Evolutionary conservation across 2,113 vertebrate genomes (phyloP), one percentile per base, ranked within the genome.

Genomic region (Sorex araneus): DNA sequence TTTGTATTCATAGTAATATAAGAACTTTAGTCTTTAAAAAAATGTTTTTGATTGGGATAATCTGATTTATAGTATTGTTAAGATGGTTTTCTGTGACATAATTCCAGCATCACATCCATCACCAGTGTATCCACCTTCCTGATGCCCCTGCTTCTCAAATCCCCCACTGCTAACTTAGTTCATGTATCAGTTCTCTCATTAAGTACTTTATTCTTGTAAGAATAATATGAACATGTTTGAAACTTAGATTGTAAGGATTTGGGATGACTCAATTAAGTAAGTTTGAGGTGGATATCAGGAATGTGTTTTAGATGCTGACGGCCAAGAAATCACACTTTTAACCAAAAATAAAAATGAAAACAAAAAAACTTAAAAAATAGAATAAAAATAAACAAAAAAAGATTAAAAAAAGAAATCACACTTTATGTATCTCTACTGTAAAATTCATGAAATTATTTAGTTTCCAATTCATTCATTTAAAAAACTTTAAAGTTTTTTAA

Each of bases 401-500:
- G n/a, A n/a, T n/a, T n/a, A n/a, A n/a, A n/a, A n/a, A n/a, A 1
- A 50, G 16, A 28, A 76, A 40, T 27, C 32, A 43, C 28, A 50
- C 60, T 82, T 76, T 63, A 63, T 50, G 30, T 63, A 40, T 15
- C 6, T n/a, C 60, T 54, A 30, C 7, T 71, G 0, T 71, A 66
- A 91, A 75, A 50, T 30, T 30, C 30, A 21, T 18, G 54, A 54
- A 1, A 54, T 4, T 15, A 54, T 54, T 54, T 15, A 54, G 54
- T 16, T 54, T 16, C 12, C 13, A n/a, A 36, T 69, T 13, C 4
- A 64, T 54, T 82, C 27, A 57, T 3, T 47, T 40, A 4, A 40
- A 40, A 40, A 81, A 84, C n/a, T n/a, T n/a, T n/a, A n/a, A 76
- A 75, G 40, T 75, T 16, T 71, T n/a, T n/a, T n/a, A n/a, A n/a